Conservation (phyloP, 2,888 invertebrate genomes). For the Agrotis ipsilon region DNA sequence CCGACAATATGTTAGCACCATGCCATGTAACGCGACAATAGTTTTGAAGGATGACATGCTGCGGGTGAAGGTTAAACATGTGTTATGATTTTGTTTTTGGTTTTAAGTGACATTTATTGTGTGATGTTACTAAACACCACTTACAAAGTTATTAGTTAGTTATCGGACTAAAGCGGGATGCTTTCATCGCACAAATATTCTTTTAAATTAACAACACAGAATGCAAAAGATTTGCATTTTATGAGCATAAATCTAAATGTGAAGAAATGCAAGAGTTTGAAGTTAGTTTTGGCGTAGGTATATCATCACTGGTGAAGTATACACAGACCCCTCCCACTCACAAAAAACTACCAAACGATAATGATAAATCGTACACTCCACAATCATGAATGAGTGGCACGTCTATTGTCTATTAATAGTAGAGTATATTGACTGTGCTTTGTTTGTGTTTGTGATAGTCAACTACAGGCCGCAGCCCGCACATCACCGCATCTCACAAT, state of each 20-base stretch:
- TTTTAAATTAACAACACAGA: neutral
- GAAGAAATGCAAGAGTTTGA: no score
- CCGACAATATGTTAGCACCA: slow-evolving; percentile 20
- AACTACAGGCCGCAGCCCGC: neutral
- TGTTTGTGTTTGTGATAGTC: slow-evolving; percentile 8
- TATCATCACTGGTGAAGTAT: no score
- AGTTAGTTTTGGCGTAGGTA: no score
- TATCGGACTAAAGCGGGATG: no score
- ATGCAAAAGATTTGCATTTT: no score
- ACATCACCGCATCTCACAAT: neutral
- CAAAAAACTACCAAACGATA: neutral
- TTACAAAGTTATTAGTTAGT: no score
- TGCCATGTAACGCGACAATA: slow-evolving; percentile 8
- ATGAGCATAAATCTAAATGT: no score
- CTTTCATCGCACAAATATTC: no score
- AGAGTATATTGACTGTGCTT: slow-evolving; percentile 7
- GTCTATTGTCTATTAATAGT: slow-evolving; percentile 13
- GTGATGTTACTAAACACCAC: neutral
- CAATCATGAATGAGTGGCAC: slow-evolving; percentile 16
- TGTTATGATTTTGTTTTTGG: slow-evolving; percentile 2
- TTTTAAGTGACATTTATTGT: neutral
- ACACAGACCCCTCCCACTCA: neutral
- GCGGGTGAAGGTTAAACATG: neutral
- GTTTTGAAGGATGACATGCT: slow-evolving; percentile 14
- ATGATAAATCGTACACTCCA: neutral